Conservation (phyloP, 2,888 invertebrate genomes). For the Dicyrtomina minuta region DNA sequence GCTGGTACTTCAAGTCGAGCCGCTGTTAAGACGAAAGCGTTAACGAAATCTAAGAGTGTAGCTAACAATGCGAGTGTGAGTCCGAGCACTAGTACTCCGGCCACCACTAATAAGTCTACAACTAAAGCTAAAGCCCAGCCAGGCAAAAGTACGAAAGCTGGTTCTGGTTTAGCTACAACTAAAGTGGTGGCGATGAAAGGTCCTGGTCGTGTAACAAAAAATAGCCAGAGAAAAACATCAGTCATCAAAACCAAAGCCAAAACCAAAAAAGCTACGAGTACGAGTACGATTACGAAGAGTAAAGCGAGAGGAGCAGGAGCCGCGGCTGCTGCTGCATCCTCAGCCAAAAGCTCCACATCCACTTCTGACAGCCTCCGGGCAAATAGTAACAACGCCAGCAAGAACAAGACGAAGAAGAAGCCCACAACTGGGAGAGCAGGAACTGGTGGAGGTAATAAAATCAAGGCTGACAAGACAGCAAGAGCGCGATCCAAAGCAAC, state of each 20-base stretch:
- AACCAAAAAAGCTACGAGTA: no score
- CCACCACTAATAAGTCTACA: not conserved
- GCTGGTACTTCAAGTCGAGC: no score
- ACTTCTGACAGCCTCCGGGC: slow-evolving; percentile 8
- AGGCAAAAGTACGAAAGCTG: not conserved
- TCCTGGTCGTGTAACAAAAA: slow-evolving; percentile 8
- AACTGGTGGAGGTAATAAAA: slow-evolving; percentile 1
- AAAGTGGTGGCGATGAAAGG: not conserved
- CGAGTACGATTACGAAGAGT: no score
- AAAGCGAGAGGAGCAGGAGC: no score
- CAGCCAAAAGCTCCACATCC: not conserved
- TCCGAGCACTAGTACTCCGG: no score
- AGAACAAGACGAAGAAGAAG: no score
- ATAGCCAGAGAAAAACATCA: no score
- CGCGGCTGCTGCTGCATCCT: slow-evolving; percentile 6
- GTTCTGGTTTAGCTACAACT: not conserved
- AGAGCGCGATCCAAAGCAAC: slow-evolving; percentile 1
- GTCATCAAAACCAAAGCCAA: no score
- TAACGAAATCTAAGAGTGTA: no score
- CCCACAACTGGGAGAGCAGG: no score
- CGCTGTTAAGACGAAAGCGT: no score
- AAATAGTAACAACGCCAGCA: not conserved
- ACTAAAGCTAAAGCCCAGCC: not conserved
- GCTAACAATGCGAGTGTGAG: no score
- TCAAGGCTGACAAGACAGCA: slow-evolving; percentile 11